phyloP scores from a whole-genome alignment of 2,888 invertebrate species.

The Lathronympha strigana region DNA sequence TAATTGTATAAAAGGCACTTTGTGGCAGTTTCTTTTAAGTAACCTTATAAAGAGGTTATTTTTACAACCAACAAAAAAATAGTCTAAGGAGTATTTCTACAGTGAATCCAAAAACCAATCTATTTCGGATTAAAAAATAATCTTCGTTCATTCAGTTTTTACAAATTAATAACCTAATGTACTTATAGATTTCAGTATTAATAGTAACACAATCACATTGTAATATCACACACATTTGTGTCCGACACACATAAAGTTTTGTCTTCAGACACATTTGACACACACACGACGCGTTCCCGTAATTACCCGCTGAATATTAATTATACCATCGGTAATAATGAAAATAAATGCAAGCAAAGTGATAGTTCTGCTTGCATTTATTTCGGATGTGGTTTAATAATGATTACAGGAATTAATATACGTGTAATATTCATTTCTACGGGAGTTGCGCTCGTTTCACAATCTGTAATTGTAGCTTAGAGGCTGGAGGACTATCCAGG shows the following conservation, averaged over 20 bases:
- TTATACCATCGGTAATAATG: slow-evolving; percentile 46
- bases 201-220: slow-evolving; percentile 81
- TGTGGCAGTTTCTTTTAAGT: slow-evolving; percentile 78
- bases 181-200: slow-evolving; percentile 71
- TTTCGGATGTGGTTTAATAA: slow-evolving; percentile 47
- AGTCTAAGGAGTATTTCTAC: slow-evolving; percentile 71
- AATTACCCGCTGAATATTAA: slow-evolving; percentile 62
- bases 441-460: slow-evolving; percentile 51
- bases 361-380: slow-evolving; percentile 63
- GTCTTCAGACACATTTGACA: slow-evolving; percentile 73
- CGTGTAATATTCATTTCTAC: slow-evolving; percentile 38
- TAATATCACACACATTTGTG: slow-evolving; percentile 80
- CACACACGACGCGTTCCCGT: slow-evolving; percentile 65
- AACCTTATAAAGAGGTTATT: slow-evolving; percentile 62
- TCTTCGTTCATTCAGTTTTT: slow-evolving; percentile 49
- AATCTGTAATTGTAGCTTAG: slow-evolving; percentile 54
- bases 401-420: slow-evolving; percentile 40
- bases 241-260: slow-evolving; percentile 63
- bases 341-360: slow-evolving; percentile 68
- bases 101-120: slow-evolving; percentile 58
- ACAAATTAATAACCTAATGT: slow-evolving; percentile 66
- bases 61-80: slow-evolving; percentile 71
- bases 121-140: slow-evolving; percentile 47
- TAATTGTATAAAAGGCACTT: slow-evolving; percentile 80
- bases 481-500: slow-evolving; percentile 40